Evolutionary conservation across 2,888 invertebrate genomes (phyloP), one percentile per base, ranked within the genome.

Genomic region (Willowsia nigromaculata): DNA sequence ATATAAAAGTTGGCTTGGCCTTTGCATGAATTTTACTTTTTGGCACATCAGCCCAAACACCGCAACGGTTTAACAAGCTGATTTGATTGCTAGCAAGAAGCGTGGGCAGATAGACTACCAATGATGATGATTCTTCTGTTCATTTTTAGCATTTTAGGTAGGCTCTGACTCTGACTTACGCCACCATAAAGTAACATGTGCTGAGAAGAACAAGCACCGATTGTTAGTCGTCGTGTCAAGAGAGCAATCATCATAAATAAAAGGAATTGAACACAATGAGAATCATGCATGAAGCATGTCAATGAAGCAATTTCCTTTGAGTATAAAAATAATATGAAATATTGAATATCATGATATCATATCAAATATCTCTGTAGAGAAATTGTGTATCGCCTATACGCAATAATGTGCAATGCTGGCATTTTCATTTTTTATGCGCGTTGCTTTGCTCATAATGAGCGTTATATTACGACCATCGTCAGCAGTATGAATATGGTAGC

Each of bases 231-330:
- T 13, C 13, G 59, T 59, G 59, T 59, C 59, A 59, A 68, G 68
- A 68, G 68, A 68, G 68, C 37, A 68, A 68, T 68, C 33, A 68
- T 65, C 65, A 65, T 68, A 27, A 59, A 68, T 68, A 40, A 68
- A 68, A 37, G n/a, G 18, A 22, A 37, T 3, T 7, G 0, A 30
- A 15, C 56, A 76, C 76, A 86, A 86, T 80, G 80, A 86, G 59
- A 78, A 80, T 86, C 80, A 86, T 65, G 80, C 80, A 80, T 86
- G 86, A 86, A 80, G 68, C 86, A 86, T 86, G 86, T 80, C 80
- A 86, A 86, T 86, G 68, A 59, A 50, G 13, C 33, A 33, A 65
- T 65, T 65, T 65, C 30, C 33, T 37, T 33, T n/a, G 65, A 65
- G 33, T 33, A 37, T 33, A 65, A 33, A 40, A 40, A 40, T n/a